Percentiles rank a stretch among this genome's conserved stretches.
Evolutionary conservation across 1,140 invertebrate species (phyloP).

Genomic region (Leptestheria dahalacensis): DNA sequence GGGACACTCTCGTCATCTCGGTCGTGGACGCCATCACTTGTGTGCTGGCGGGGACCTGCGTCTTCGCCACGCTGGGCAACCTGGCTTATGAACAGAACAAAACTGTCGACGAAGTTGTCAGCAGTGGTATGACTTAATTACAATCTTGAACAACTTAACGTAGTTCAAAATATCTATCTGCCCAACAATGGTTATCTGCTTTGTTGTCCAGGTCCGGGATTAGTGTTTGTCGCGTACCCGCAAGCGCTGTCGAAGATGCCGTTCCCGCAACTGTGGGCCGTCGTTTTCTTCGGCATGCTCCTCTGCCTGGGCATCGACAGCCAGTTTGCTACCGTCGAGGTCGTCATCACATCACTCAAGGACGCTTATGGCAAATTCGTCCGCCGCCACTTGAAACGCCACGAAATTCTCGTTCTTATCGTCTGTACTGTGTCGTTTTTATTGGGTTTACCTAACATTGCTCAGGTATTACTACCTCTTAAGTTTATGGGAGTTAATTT

Average conservation of each 20-base stretch:
- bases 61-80: conserved; percentile 74
- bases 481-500: neutral
- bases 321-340: conserved; percentile 63
- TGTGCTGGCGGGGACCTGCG: conserved; percentile 68
- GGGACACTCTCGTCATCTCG: conserved; percentile 67
- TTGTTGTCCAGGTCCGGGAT: conserved; percentile 52
- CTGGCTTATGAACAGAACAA: conserved; percentile 63
- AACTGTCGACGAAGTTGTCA: conserved; percentile 59
- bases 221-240: conserved; percentile 78
- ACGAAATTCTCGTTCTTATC: conserved; percentile 67
- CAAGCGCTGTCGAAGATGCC: conserved; percentile 81
- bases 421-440: conserved; percentile 68
- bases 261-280: conserved; percentile 64
- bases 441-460: conserved; percentile 68
- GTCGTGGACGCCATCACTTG: conserved; percentile 67
- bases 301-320: conserved; percentile 77
- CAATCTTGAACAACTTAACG: neutral
- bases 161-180: neutral
- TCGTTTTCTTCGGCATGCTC: conserved; percentile 80
- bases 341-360: conserved; percentile 78
- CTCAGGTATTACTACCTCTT: conserved; percentile 38
- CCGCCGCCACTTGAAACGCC: conserved; percentile 59
- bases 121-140: conserved; percentile 48
- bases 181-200: conserved; percentile 3
- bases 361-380: conserved; percentile 77